Conservation (phyloP, 2,113 vertebrate genomes). For the Macrotis lagotis region DNA sequence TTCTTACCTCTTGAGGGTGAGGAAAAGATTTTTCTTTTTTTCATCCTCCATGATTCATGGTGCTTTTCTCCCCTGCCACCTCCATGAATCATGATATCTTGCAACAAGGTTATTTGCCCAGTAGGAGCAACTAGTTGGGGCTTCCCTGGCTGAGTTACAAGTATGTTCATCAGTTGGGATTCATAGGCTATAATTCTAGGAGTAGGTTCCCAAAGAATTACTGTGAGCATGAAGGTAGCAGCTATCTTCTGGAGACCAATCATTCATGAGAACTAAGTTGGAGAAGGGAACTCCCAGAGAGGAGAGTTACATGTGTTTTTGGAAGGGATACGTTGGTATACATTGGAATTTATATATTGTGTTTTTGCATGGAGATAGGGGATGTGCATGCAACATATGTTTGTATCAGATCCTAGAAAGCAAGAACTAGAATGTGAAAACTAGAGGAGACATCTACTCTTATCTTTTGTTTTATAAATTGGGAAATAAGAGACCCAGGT, state of each 20-base stretch:
- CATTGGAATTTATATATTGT: background rate
- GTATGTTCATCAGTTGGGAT: background rate
- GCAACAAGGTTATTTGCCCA: background rate
- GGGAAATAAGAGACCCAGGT: background rate
- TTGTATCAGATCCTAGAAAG: background rate
- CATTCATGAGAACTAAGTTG: background rate
- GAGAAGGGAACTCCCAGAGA: background rate
- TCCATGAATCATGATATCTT: too few species aligned
- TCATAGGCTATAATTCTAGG: background rate
- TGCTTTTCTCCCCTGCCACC: too few species aligned
- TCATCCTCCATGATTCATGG: too few species aligned
- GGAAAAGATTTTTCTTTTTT: too few species aligned
- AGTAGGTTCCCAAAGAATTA: background rate
- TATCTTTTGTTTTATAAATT: background rate
- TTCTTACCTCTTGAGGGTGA: too few species aligned
- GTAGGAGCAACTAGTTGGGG: background rate
- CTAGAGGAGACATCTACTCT: background rate
- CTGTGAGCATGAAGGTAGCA: background rate
- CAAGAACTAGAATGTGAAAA: background rate
- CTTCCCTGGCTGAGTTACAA: background rate
- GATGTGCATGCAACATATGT: background rate
- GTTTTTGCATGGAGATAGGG: background rate
- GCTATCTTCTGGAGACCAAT: background rate
- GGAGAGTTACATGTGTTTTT: background rate
- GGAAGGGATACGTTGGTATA: background rate